Conservation (phyloP, 2,113 vertebrate species). For the Alosa alosa region DNA sequence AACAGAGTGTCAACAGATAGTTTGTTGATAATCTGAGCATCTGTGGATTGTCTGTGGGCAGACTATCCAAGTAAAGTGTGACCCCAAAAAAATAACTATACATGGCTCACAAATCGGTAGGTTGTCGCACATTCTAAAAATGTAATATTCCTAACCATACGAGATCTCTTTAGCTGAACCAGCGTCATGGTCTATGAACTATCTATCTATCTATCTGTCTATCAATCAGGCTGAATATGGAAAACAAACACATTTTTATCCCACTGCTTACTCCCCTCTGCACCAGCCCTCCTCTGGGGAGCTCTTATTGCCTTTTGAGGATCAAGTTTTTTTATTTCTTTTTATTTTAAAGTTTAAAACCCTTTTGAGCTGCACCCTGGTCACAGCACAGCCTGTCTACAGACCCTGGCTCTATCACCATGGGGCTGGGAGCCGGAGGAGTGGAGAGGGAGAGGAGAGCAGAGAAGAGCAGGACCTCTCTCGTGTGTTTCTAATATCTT, state of each 20-base stretch:
- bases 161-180: not conserved
- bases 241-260: not conserved
- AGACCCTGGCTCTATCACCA: not conserved
- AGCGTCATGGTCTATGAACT: not conserved
- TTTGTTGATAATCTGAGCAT: no score
- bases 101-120: not conserved
- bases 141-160: not conserved
- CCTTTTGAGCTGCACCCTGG: slow-evolving; percentile 6
- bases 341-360: not conserved
- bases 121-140: not conserved
- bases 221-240: slow-evolving; percentile 11
- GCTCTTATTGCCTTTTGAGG: slow-evolving; percentile 7
- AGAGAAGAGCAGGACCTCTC: slow-evolving; percentile 47
- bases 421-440: slow-evolving; percentile 33
- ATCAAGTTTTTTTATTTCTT: not conserved
- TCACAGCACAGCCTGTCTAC: not conserved
- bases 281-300: slow-evolving; percentile 42
- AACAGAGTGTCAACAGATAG: no score
- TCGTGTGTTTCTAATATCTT: slow-evolving; percentile 75
- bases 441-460: slow-evolving; percentile 39
- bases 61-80: no score
- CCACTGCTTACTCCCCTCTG: not conserved
- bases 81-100: not conserved
- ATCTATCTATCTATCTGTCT: no score
- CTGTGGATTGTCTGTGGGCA: no score